Base-by-base conservation (phyloP, 2,888 invertebrate species). In the Trichogramma evanescens region DNA sequence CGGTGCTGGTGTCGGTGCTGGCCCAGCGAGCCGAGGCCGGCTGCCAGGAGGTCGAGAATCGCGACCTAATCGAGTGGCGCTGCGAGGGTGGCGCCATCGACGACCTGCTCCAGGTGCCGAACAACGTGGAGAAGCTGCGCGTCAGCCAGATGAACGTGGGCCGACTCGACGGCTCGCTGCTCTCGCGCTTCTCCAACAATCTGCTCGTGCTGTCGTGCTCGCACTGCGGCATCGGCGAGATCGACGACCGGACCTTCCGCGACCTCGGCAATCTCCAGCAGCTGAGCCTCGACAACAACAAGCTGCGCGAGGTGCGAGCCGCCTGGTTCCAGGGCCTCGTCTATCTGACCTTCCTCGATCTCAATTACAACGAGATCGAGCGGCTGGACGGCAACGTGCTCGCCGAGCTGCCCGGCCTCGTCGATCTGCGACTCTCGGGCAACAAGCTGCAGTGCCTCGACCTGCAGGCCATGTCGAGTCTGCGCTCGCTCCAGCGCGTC, bases 401-500 rank as follows among this genome's bases (percentile, higher is more conserved):
- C 53, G 54, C 58, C 43, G 70, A 71, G 54, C 41, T 72, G 4
- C 72, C 72, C 4, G 65, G 61, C 8, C 68, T 77, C 42, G 69
- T 72, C 1, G 77, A 77, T 38, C 53, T 77, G 2, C 66, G 77
- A 8, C 61, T 77, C 7, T 74, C 77, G 1, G 77, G 76, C 6
- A 77, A 77, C 63, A 68, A 62, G n/a, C 62, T 77, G 4, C 63
- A 69, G 46, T 77, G 77, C 39, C 46, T 76, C 9, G 74, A 73
- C 43, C 49, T 74, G 3, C 65, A 68, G 3, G 72, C 67, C 1
- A 65, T 77, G 65, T 62, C 72, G 4, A 58, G 65, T 0, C 48
- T 77, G 7, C 45, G 10, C 2, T 65, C 68, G 13, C 65, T 77
- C 6, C 68, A 67, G 48, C 61, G 72, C 38, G 69, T 77, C 2